These are phyloP conservation scores for Macrochelys suwanniensis DNA, from an alignment of 2,797 vertebrate species.

Conservation along the genomic window DNA sequence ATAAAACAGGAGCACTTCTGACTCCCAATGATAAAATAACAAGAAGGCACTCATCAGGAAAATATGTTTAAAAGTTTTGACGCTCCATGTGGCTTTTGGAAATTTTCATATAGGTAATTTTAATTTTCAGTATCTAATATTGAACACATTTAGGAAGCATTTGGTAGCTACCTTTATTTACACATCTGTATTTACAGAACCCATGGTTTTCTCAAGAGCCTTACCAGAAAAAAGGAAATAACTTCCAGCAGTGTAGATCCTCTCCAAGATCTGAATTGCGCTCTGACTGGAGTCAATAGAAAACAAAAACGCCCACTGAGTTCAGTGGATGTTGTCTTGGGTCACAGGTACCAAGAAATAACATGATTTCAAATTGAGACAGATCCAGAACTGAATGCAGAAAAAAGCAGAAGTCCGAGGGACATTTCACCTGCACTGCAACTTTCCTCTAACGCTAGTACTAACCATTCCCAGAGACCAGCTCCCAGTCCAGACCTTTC, in stretches of 20 bases:
- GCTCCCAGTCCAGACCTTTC: neutral
- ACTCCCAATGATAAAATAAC: slow-evolving; percentile 39
- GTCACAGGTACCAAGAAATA: neutral
- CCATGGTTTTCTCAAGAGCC: neutral
- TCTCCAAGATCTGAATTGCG: neutral
- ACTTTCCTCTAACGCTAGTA: neutral
- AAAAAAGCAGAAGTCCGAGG: neutral
- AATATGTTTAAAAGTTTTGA: slow-evolving; percentile 47
- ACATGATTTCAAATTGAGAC: neutral
- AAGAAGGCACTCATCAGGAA: slow-evolving; percentile 34
- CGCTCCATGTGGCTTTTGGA: neutral
- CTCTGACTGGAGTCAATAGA: slow-evolving; percentile 10
- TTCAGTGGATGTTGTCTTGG: neutral
- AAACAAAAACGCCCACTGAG: neutral
- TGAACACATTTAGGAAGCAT: slow-evolving; percentile 17
- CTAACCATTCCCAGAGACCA: neutral
- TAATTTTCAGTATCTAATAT: neutral
- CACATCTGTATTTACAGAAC: neutral
- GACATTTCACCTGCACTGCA: neutral
- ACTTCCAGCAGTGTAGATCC: neutral
- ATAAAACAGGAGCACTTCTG: slow-evolving; percentile 34
- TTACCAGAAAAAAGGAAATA: neutral
- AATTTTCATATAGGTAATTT: slow-evolving; percentile 23
- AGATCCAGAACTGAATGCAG: neutral
- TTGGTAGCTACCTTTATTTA: neutral